Base-by-base conservation (phyloP, 2,113 vertebrate genomes). In the Pholis gunnellus region DNA sequence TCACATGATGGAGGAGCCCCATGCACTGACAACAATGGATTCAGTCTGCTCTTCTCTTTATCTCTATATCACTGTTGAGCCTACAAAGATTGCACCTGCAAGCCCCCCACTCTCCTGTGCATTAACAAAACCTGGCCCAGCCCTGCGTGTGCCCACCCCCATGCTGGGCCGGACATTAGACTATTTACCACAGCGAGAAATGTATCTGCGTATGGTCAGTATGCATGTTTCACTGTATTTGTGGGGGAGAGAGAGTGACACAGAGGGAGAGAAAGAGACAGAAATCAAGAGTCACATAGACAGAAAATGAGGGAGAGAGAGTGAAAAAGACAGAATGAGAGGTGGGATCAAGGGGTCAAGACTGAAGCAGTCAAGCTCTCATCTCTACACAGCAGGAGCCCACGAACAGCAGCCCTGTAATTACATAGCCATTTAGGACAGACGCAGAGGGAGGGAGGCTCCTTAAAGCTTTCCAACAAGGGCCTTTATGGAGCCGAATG, bases 81-180 rank as follows among this genome's bases (percentile, higher is more conserved):
- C 77, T 93, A 90, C 89, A 95, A 94, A 92, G 40, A 86, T 59
- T 78, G 86, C 91, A 95, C 92, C 94, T 93, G 93, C 86, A 85
- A 80, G 31, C 68, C 70, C 72, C 65, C 78, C 64, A 40, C 79
- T 71, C 87, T 64, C 72, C 70, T 63, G 67, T 64, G 38, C 78
- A 87, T 92, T 94, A 94, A 94, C 92, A 93, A 82, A 59, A 90
- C 79, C 82, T 78, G 56, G 64, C 75, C 73, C 71, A 36, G 31
- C 78, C 71, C 88, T 52, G 82, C 85, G 44, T 85, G 90, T 14
- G 80, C 74, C 84, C 87, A 60, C 40, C 84, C 70, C 74, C 87
- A 84, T 42, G 80, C 90, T 87, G 90, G 36, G 82, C 40, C n/a
- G 73, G 70, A 72, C 83, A 87, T 92, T 75, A 91, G 85, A 84